Evolutionary conservation across 2,797 vertebrate genomes (phyloP).

Genomic region (Acanthiza pusilla): DNA sequence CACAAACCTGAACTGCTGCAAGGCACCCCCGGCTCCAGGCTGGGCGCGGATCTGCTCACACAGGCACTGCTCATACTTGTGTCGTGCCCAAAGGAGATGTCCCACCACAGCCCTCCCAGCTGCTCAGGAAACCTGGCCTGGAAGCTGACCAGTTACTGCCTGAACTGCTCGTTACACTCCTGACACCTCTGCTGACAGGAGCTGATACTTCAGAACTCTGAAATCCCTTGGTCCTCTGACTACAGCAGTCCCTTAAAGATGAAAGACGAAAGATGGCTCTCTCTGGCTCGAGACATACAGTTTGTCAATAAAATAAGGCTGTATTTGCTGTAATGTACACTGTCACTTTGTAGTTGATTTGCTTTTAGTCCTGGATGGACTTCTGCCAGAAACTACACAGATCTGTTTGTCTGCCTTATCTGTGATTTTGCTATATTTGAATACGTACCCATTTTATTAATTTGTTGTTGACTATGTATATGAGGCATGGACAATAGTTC

Average conservation of each 20-base stretch:
- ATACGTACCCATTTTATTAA: not conserved
- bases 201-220: not conserved
- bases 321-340: not conserved
- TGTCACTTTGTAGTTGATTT: not conserved
- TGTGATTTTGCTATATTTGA: not conserved
- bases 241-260: not conserved
- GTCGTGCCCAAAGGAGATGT: not conserved
- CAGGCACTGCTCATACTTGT: not conserved
- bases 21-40: not conserved
- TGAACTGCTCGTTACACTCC: not conserved
- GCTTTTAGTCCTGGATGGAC: not conserved
- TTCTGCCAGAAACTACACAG: not conserved
- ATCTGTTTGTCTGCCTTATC: not conserved
- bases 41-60: fast-evolving
- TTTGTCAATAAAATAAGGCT: not conserved
- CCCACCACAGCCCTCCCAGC: not conserved
- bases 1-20: not conserved
- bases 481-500: not conserved
- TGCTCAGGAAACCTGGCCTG: not conserved
- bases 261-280: not conserved
- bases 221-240: not conserved
- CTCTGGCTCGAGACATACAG: not conserved
- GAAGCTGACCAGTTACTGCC: not conserved
- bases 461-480: not conserved
- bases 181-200: not conserved